Evolutionary conservation across 1,140 invertebrate genomes (phyloP), one percentile per base, ranked within the genome.

Genomic region (Apis florea): DNA sequence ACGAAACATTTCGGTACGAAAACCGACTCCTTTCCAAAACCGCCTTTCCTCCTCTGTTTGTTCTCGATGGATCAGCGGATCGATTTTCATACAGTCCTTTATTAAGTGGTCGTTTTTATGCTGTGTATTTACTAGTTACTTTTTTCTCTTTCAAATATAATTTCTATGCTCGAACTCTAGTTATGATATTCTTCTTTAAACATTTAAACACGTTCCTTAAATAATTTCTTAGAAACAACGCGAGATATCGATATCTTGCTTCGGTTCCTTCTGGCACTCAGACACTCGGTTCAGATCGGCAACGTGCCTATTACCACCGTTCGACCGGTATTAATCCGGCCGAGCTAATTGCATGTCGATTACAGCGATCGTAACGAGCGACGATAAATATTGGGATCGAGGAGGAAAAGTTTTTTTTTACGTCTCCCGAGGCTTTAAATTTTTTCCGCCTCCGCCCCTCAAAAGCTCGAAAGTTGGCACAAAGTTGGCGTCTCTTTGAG

Each of bases 341-440:
- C 86, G 79, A 9, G 79, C 79, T 88, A 88, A 88, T 88, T 82
- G 85, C 85, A 82, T 87, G 86, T 88, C 85, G 86, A 88, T 88
- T 88, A 85, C 85, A 88, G 85, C 75, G 83, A 86, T 88, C 85
- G 85, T 87, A 88, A 88, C 83, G 72, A 84, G 83, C 61, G 63
- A 17, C 85, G 83, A 87, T 88, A 88, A 88, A 88, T 82, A 85
- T 82, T 82, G 83, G 74, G 82, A 82, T 85, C 83, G 84, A 79
- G 79, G 83, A n/a, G 75, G 85, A 87, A 87, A 87, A 87, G 83
- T 88, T 88, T 71, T 58, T 69, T 17, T 74, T 66, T 75, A 86
- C 73, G 64, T 83, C 76, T 61, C 72, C 51, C 8, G 21, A 58
- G 66, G 64, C 53, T 77, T 70, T 75, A 75, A 40, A 40, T 40